phyloP scores from a whole-genome alignment of 2,797 vertebrate species.

The Octomys mimax region DNA sequence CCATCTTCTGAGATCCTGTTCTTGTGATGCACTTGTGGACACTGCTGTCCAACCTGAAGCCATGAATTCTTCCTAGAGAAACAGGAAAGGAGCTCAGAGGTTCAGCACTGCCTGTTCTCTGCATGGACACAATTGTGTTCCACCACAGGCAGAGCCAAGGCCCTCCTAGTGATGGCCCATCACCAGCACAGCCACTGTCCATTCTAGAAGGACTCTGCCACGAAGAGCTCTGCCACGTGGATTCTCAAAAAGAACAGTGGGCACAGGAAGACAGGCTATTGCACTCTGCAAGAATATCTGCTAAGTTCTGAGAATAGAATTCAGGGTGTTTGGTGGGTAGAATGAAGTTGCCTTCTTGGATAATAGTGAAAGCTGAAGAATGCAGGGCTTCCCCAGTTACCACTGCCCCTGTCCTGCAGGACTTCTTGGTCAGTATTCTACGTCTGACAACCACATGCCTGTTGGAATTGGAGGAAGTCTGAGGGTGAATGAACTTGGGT shows the following conservation, averaged over 20 bases:
- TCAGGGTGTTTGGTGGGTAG: neutral
- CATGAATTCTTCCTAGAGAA: neutral
- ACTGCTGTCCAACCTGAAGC: neutral
- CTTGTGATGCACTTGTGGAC: neutral
- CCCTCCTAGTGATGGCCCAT: neutral
- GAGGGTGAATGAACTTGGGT: neutral
- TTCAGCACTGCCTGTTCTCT: neutral
- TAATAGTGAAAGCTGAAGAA: neutral
- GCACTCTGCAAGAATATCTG: neutral
- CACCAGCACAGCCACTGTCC: neutral
- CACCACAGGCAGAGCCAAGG: fast-evolving
- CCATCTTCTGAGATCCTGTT: neutral
- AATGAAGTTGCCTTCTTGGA: neutral
- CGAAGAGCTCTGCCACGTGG: neutral
- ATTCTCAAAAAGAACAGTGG: neutral
- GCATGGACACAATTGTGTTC: too few relatives aligned
- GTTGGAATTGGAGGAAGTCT: neutral
- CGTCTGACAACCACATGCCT: neutral
- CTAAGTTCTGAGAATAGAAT: neutral
- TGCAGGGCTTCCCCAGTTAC: too few relatives aligned
- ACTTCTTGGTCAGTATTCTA: neutral
- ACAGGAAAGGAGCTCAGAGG: neutral
- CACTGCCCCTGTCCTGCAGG: neutral
- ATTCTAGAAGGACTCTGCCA: neutral
- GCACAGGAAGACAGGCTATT: neutral